Conservation (phyloP, 2,888 invertebrate genomes). For the Macaria notata region DNA sequence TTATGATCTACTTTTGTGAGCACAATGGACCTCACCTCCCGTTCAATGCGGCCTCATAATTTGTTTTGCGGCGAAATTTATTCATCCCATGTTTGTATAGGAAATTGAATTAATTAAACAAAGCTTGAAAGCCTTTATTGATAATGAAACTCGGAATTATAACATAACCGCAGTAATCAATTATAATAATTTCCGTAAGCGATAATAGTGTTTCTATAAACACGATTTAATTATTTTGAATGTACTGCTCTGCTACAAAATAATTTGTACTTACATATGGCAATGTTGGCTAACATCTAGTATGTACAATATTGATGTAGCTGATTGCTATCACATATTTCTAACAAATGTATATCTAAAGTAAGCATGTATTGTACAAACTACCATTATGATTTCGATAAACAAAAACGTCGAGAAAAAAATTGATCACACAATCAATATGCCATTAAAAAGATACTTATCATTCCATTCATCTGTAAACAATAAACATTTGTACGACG, state of each 20-base stretch:
- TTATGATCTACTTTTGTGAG: constrained; percentile 23
- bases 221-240: no score
- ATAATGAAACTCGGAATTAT: constrained; percentile 9
- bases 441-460: constrained; percentile 40
- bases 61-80: constrained; percentile 26
- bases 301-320: no score
- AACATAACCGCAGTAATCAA: neutral
- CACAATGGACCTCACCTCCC: constrained; percentile 25
- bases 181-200: no score
- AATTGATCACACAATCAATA: constrained; percentile 16
- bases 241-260: no score
- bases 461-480: constrained; percentile 42
- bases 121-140: constrained; percentile 18
- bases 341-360: no score
- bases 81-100: constrained; percentile 26
- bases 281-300: no score
- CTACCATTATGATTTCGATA: neutral
- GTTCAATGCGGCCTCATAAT: constrained; percentile 27
- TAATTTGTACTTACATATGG: no score
- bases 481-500: constrained; percentile 53
- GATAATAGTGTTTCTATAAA: no score
- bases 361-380: no score
- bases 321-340: no score
- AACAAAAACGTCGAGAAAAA: constrained; percentile 6
- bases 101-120: constrained; percentile 26